phyloP scores from a whole-genome alignment of 2,888 invertebrate genomes.

The Phymatocera aterrima region DNA sequence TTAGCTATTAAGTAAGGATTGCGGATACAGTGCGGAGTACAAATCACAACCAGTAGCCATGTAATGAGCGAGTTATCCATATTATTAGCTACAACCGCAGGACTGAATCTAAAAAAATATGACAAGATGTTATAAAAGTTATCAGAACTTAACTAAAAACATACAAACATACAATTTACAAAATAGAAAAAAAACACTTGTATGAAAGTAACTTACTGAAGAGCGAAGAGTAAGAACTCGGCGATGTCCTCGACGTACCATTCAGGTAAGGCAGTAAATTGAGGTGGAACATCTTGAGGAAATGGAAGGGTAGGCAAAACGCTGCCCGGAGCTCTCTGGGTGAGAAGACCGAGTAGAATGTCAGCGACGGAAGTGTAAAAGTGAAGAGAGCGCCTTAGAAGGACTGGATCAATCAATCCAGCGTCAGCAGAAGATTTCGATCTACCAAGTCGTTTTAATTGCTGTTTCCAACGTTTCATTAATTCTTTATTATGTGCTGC shows the following conservation, averaged over 20 bases:
- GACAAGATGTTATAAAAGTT: neutral
- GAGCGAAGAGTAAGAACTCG: conserved; percentile 94
- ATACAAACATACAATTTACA: conserved; percentile 12
- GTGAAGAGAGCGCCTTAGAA: conserved; percentile 88
- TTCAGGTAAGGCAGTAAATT: conserved; percentile 95
- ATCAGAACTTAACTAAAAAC: conserved; percentile 42
- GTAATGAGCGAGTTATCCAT: conserved; percentile 90
- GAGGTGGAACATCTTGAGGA: conserved; percentile 80
- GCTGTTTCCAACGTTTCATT: conserved; percentile 91
- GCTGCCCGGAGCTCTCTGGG: conserved; percentile 75
- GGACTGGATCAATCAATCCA: conserved; percentile 88
- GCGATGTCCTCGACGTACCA: conserved; percentile 99
- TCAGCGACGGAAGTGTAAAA: conserved; percentile 93
- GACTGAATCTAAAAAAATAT: conserved; percentile 81
- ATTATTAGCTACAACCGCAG: conserved; percentile 84
- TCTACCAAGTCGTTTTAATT: conserved; percentile 84
- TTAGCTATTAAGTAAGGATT: conserved; percentile 99
- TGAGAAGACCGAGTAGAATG: conserved; percentile 83
- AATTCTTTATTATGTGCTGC: conserved; percentile 89
- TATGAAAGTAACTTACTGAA: conserved; percentile 84
- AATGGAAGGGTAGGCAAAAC: conserved; percentile 77
- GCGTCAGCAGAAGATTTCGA: conserved; percentile 96
- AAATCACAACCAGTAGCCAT: conserved; percentile 93
- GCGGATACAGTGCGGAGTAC: conserved; percentile 92
- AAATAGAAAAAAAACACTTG: conserved; percentile 11